These are phyloP conservation scores for Suncus etruscus DNA, from an alignment of 2,113 vertebrate species.

Conservation along the genomic window DNA sequence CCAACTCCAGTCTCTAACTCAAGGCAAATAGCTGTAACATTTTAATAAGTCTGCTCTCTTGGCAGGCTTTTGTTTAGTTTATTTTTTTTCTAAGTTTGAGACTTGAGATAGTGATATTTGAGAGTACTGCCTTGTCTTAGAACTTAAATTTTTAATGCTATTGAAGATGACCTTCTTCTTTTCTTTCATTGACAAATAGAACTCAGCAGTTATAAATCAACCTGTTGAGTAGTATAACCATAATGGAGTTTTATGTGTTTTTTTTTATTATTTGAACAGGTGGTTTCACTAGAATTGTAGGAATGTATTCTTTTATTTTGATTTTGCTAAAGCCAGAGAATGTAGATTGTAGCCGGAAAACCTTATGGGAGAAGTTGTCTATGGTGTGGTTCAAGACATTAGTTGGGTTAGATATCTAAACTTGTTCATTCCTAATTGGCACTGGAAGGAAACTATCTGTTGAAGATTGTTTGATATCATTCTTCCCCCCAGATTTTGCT, in stretches of 20 bases:
- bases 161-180: slow-evolving; percentile 53
- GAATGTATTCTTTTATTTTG: background rate
- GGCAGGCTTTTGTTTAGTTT: slow-evolving; percentile 75
- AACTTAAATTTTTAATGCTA: slow-evolving; percentile 60
- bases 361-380: background rate
- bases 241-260: background rate
- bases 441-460: background rate
- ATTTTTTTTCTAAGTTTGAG: slow-evolving; percentile 66
- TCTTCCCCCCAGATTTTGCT: background rate
- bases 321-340: background rate
- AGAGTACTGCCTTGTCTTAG: slow-evolving; percentile 65
- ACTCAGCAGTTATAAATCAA: slow-evolving; percentile 57
- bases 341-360: background rate
- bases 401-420: background rate
- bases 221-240: background rate
- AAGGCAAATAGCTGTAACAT: slow-evolving; percentile 59
- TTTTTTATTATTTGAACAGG: slow-evolving; percentile 16
- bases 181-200: background rate
- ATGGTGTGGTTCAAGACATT: background rate
- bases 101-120: slow-evolving; percentile 75
- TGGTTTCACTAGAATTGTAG: slow-evolving; percentile 3
- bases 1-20: slow-evolving; percentile 51
- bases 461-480: background rate
- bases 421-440: slow-evolving; percentile 7
- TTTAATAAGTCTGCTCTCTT: slow-evolving; percentile 74